Conservation (phyloP, 2,888 invertebrate genomes). For the Panorpa germanica region DNA sequence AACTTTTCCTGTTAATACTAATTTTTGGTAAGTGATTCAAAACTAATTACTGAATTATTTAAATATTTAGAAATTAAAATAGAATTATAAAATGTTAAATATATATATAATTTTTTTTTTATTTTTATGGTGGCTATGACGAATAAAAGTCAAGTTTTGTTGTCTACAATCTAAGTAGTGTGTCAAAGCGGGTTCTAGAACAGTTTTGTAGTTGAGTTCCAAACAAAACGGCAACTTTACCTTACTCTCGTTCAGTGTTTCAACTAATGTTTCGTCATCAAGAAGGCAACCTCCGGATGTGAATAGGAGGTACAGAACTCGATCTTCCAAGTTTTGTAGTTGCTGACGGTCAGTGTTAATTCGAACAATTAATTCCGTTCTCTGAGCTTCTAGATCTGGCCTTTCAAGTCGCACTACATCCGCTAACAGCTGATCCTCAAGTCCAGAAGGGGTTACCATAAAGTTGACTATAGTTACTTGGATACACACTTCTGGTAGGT, state of each 20-base stretch:
- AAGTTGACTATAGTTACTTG: conserved; percentile 88
- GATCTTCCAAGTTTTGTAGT: conserved; percentile 72
- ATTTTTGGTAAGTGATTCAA: too few relatives aligned
- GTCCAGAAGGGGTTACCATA: conserved; percentile 72
- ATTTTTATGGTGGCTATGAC: too few relatives aligned
- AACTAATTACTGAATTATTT: too few relatives aligned
- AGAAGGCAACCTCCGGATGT: conserved; percentile 77
- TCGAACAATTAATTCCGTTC: conserved; percentile 65
- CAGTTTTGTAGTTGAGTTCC: background rate
- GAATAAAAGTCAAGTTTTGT: too few relatives aligned
- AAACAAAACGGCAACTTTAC: conserved; percentile 23
- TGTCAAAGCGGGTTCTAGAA: too few relatives aligned
- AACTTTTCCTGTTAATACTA: background rate
- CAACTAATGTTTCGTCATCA: conserved; percentile 84
- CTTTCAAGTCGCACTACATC: conserved; percentile 81
- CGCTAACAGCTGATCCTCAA: conserved; percentile 86
- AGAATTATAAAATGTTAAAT: too few relatives aligned
- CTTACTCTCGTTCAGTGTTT: conserved; percentile 77
- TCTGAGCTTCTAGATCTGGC: conserved; percentile 66
- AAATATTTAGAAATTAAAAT: too few relatives aligned
- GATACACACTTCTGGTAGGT: conserved; percentile 80
- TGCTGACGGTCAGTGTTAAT: conserved; percentile 76
- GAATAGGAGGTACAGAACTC: conserved; percentile 66
- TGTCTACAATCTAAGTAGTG: background rate
- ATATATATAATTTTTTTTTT: too few relatives aligned